A percentile compares a stretch with the other conserved stretches of the same genome.
phyloP scores from a whole-genome alignment of 2,113 vertebrate species.

The Paratilapia polleni region DNA sequence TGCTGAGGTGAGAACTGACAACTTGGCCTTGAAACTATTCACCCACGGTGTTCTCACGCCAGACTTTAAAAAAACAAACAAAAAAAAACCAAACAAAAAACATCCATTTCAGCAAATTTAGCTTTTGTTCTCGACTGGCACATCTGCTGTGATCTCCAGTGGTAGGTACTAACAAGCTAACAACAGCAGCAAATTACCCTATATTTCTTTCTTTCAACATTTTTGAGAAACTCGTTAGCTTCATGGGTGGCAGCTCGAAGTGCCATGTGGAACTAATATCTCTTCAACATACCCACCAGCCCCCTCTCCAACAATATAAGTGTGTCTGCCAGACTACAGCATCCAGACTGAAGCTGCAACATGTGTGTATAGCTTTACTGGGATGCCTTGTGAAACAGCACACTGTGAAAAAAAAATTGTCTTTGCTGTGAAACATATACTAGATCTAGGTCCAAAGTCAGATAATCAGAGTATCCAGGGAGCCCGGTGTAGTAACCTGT shows the following conservation, averaged over 20 bases:
- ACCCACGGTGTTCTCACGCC: slow-evolving; percentile 27
- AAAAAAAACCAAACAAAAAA: slow-evolving; percentile 40
- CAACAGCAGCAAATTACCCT: slow-evolving; percentile 67
- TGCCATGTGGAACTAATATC: slow-evolving; percentile 77
- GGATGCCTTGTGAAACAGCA: slow-evolving; percentile 47
- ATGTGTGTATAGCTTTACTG: slow-evolving; percentile 52
- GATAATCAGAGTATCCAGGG: neutral
- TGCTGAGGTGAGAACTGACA: slow-evolving; percentile 34
- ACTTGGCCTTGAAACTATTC: slow-evolving; percentile 38
- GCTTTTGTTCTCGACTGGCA: slow-evolving; percentile 44
- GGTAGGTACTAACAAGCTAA: slow-evolving; percentile 69
- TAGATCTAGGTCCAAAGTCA: neutral
- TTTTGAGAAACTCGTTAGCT: slow-evolving; percentile 62
- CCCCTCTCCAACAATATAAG: slow-evolving; percentile 43
- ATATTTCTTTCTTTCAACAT: slow-evolving; percentile 65
- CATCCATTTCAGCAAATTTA: slow-evolving; percentile 39
- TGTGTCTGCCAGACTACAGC: slow-evolving; percentile 59
- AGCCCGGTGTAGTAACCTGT: neutral
- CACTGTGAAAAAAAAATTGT: slow-evolving; percentile 15
- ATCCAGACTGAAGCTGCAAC: slow-evolving; percentile 40
- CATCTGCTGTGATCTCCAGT: slow-evolving; percentile 55
- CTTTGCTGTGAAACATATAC: slow-evolving; percentile 32
- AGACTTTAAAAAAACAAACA: slow-evolving; percentile 46
- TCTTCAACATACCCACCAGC: slow-evolving; percentile 32
- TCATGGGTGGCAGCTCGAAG: slow-evolving; percentile 69